phyloP scores from a whole-genome alignment of 2,888 invertebrate genomes.

The Onthophagus sagittarius region DNA sequence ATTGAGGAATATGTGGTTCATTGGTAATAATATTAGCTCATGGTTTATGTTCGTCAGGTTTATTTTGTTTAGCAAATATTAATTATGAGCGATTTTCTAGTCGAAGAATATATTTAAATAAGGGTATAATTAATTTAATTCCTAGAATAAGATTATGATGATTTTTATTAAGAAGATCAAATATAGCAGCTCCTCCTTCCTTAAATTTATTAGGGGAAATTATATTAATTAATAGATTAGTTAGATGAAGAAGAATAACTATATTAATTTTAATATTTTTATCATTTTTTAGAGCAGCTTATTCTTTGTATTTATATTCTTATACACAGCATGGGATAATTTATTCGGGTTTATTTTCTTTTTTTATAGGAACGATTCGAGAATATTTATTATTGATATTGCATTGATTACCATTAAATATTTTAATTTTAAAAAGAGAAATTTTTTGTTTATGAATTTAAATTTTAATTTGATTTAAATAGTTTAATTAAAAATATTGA shows the following conservation, averaged over 20 bases:
- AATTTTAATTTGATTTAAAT: too few relatives aligned
- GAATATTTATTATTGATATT: constrained; percentile 60
- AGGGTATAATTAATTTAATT: constrained; percentile 58
- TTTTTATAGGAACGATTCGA: constrained; percentile 51
- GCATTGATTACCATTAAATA: constrained; percentile 63
- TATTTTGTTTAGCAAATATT: constrained; percentile 65
- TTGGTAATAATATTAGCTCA: constrained; percentile 62
- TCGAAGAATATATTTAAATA: constrained; percentile 62
- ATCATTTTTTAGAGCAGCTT: constrained; percentile 62
- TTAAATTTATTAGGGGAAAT: constrained; percentile 66
- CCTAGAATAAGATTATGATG: constrained; percentile 59
- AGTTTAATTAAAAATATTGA: constrained; percentile 64
- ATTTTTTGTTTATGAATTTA: constrained; percentile 53
- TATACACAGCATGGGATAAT: constrained; percentile 59
- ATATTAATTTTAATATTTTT: constrained; percentile 55
- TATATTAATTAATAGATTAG: constrained; percentile 59
- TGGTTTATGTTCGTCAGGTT: constrained; percentile 62
- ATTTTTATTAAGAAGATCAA: constrained; percentile 61
- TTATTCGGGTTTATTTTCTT: constrained; percentile 52
- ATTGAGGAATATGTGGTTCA: constrained; percentile 53
- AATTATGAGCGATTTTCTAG: constrained; percentile 58
- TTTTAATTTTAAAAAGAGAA: constrained; percentile 57
- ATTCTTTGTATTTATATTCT: constrained; percentile 63
- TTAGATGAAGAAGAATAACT: constrained; percentile 52
- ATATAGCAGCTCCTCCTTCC: constrained; percentile 65